Conservation (phyloP, 2,888 invertebrate genomes). For the Leucoma salicis region DNA sequence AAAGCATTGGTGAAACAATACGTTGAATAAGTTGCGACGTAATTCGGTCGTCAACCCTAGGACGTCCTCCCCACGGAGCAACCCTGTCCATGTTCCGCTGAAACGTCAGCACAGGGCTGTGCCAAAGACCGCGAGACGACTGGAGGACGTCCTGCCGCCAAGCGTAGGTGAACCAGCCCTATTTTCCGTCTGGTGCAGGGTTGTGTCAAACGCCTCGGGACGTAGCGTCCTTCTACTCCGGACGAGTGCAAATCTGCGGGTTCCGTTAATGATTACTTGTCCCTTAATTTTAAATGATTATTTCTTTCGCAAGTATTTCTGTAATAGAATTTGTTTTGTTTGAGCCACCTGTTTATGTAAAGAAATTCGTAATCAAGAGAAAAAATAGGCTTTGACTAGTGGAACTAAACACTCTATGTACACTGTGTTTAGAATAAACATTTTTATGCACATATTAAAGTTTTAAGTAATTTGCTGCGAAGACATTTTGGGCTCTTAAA, state of each 20-base stretch:
- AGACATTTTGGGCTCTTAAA: no score
- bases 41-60: slow-evolving; percentile 9
- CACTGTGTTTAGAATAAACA: no score
- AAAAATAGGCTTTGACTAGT: no score
- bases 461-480: no score
- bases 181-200: neutral
- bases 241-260: slow-evolving; percentile 11
- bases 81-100: slow-evolving; percentile 7
- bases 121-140: slow-evolving; percentile 8
- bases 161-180: neutral
- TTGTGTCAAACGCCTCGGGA: slow-evolving; percentile 17
- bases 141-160: slow-evolving; percentile 10
- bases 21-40: neutral
- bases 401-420: no score
- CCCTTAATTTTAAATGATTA: no score
- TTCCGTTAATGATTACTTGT: no score
- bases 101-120: slow-evolving; percentile 2
- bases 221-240: slow-evolving; percentile 24
- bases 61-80: slow-evolving; percentile 8
- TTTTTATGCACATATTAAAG: no score
- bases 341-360: no score
- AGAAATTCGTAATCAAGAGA: no score
- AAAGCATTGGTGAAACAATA: slow-evolving; percentile 2
- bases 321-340: no score
- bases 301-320: no score